A percentile compares a stretch with the other conserved stretches of the same genome.
Conservation (phyloP, 1,140 invertebrate genomes). For the Leptinotarsa lineolata region DNA sequence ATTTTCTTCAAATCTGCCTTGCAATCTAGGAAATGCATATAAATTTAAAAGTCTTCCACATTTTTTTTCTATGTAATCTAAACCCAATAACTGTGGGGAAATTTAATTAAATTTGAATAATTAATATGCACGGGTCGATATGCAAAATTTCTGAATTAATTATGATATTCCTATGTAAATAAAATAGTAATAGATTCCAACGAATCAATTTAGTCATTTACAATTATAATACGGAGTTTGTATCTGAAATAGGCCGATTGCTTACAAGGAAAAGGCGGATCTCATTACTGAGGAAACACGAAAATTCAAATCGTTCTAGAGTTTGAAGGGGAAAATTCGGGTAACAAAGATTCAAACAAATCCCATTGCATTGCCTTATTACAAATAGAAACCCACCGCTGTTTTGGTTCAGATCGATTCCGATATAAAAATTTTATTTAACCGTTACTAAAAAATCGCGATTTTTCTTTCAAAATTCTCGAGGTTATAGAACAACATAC, state of each 20-base stretch:
- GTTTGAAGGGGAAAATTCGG: slow-evolving; percentile 21
- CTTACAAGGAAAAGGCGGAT: slow-evolving; percentile 27
- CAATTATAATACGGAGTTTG: slow-evolving; percentile 28
- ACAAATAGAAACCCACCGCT: too few relatives aligned
- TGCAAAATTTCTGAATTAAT: slow-evolving; percentile 27
- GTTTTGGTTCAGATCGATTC: too few relatives aligned
- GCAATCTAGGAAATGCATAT: too few relatives aligned
- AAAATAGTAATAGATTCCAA: slow-evolving; percentile 12
- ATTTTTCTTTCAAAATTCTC: too few relatives aligned
- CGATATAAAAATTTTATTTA: too few relatives aligned
- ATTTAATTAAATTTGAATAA: slow-evolving; percentile 19
- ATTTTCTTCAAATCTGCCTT: neutral
- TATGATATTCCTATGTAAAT: slow-evolving; percentile 17
- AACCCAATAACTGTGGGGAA: neutral
- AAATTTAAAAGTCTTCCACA: too few relatives aligned
- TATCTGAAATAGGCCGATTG: slow-evolving; percentile 25
- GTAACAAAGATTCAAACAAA: slow-evolving; percentile 16
- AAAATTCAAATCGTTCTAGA: slow-evolving; percentile 25
- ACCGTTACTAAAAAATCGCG: too few relatives aligned
- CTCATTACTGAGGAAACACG: slow-evolving; percentile 27
- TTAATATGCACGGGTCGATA: slow-evolving; percentile 17
- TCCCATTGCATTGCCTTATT: too few relatives aligned
- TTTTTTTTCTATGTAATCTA: too few relatives aligned
- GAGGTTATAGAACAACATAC: too few relatives aligned
- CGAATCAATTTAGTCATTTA: slow-evolving; percentile 27